These are phyloP conservation scores for Dipodomys ordii DNA, from an alignment of 2,113 vertebrate genomes.

Conservation along the genomic window DNA sequence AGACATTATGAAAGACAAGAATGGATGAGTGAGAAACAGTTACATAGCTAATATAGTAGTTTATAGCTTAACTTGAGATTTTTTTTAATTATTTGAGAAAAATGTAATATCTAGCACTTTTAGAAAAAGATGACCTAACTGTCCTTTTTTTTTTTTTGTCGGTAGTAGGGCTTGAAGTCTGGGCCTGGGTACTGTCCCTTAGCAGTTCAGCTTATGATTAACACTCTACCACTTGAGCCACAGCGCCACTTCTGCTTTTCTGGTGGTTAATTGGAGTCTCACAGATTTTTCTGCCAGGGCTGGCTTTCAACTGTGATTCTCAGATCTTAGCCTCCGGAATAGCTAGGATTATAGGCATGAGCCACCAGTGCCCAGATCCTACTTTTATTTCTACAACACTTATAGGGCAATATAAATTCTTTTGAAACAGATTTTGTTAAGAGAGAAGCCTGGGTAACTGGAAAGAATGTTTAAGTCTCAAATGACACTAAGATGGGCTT, in stretches of 20 bases:
- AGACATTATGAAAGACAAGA: background rate
- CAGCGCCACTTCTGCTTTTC: too few species aligned
- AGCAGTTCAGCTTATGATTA: too few species aligned
- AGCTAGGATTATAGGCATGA: too few species aligned
- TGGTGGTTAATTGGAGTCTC: too few species aligned
- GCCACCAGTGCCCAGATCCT: too few species aligned
- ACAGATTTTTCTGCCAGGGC: too few species aligned
- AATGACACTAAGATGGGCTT: background rate
- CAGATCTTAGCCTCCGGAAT: too few species aligned
- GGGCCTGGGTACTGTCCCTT: too few species aligned
- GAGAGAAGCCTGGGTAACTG: background rate
- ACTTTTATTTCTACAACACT: conserved; percentile 33
- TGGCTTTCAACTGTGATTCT: too few species aligned
- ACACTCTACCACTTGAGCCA: too few species aligned
- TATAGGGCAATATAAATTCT: background rate
- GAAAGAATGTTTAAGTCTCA: background rate
- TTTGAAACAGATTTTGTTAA: conserved; percentile 13
- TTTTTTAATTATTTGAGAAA: background rate
- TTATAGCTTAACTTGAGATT: background rate
- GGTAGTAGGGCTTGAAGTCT: too few species aligned
- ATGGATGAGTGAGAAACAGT: background rate
- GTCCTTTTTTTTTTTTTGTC: too few species aligned
- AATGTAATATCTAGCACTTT: background rate
- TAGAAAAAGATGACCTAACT: conserved; percentile 11
- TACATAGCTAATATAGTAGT: background rate